Evolutionary conservation across 1,140 invertebrate species (phyloP).

Genomic region (Doryteuthis pealeii): DNA sequence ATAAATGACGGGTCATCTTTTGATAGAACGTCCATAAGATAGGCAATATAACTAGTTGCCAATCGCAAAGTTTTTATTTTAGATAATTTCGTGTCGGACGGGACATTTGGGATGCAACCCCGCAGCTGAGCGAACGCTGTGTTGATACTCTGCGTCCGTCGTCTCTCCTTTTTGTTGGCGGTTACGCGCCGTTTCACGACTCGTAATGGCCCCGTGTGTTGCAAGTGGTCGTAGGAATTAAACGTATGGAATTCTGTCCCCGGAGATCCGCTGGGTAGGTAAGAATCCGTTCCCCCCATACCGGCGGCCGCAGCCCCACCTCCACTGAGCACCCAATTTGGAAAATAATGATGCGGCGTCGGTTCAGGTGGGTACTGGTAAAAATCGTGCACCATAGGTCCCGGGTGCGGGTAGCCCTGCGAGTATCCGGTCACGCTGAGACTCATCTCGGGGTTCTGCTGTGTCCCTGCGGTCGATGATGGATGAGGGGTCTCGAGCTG

Average conservation of each 20-base stretch:
- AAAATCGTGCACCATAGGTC: constrained; percentile 22
- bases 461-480: background rate
- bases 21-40: constrained; percentile 62
- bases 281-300: background rate
- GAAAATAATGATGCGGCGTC: constrained; percentile 25
- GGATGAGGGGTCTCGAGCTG: background rate
- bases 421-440: constrained; percentile 36
- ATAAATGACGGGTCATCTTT: constrained; percentile 61
- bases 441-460: constrained; percentile 26
- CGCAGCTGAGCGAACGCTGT: constrained; percentile 88
- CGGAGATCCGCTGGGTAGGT: constrained; percentile 19
- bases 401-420: constrained; percentile 36
- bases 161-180: constrained; percentile 89
- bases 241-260: constrained; percentile 18
- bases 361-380: constrained; percentile 25
- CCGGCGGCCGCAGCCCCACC: constrained; percentile 31
- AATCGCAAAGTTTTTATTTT: constrained; percentile 65
- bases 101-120: constrained; percentile 94
- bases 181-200: constrained; percentile 50
- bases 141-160: constrained; percentile 90
- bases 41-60: constrained; percentile 64
- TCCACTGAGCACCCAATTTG: constrained; percentile 36
- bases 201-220: constrained; percentile 33
- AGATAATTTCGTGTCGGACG: constrained; percentile 86
- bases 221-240: constrained; percentile 18